phyloP scores from a whole-genome alignment of 1,140 invertebrate species.

The Drosophila ercepeae region DNA sequence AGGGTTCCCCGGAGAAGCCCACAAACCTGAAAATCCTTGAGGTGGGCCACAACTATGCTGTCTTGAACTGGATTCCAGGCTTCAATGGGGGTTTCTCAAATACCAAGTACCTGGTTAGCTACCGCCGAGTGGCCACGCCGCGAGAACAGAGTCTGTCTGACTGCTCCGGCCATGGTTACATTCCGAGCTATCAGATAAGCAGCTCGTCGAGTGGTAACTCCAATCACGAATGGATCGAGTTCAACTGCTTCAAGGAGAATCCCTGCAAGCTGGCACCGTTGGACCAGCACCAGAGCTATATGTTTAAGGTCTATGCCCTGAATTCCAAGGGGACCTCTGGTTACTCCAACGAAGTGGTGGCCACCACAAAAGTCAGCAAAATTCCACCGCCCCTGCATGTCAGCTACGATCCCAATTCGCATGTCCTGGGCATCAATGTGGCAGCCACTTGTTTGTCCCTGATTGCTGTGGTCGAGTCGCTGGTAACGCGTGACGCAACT shows the following conservation, averaged over 20 bases:
- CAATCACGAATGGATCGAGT: conserved; percentile 89
- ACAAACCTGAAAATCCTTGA: conserved; percentile 88
- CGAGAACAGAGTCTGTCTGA: conserved; percentile 86
- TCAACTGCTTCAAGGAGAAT: conserved; percentile 93
- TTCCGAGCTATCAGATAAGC: conserved; percentile 53
- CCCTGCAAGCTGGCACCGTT: conserved; percentile 94
- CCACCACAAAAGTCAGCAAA: conserved; percentile 92
- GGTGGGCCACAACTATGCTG: conserved; percentile 90
- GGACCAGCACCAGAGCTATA: conserved; percentile 92
- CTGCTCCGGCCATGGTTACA: conserved; percentile 84
- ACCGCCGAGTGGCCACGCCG: conserved; percentile 86
- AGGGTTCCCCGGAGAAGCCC: conserved; percentile 92
- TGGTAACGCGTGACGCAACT: conserved; percentile 85
- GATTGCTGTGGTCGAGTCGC: conserved; percentile 89
- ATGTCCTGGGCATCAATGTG: conserved; percentile 91
- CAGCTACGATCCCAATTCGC: conserved; percentile 91
- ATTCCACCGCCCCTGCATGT: conserved; percentile 92
- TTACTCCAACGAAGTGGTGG: conserved; percentile 91
- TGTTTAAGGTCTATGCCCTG: conserved; percentile 93
- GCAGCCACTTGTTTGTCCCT: conserved; percentile 90
- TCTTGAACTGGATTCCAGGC: conserved; percentile 92
- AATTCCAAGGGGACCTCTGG: conserved; percentile 93
- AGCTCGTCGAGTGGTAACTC: conserved; percentile 82
- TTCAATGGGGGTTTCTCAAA: conserved; percentile 94
- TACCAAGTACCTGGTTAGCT: conserved; percentile 93